Conservation (phyloP, 2,888 invertebrate genomes). For the Thymelicus lineola region DNA sequence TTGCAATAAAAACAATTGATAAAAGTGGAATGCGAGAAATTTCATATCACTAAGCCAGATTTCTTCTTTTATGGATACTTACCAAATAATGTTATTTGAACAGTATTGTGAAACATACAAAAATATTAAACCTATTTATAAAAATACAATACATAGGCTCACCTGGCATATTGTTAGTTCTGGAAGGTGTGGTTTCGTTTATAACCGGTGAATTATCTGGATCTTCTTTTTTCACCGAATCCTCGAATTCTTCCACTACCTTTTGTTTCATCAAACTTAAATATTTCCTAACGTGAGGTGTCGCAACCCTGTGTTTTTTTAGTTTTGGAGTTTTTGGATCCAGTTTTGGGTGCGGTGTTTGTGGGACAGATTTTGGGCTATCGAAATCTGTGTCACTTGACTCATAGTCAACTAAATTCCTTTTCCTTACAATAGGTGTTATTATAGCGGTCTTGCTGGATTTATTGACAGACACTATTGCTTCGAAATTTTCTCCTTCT, state of each 20-base stretch:
- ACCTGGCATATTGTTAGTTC: conserved; percentile 56
- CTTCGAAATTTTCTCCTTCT: conserved; percentile 63
- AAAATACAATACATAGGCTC: conserved; percentile 40
- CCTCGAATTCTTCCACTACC: conserved; percentile 62
- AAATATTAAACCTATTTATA: not conserved
- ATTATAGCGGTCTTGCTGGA: conserved; percentile 71
- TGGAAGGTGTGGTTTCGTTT: conserved; percentile 58
- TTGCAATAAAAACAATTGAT: too few relatives aligned
- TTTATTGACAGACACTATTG: conserved; percentile 64
- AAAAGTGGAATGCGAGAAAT: too few relatives aligned
- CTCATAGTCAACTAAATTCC: conserved; percentile 74
- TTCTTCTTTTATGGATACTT: too few relatives aligned
- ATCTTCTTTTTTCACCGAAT: conserved; percentile 50
- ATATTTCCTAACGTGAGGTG: conserved; percentile 73
- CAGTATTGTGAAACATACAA: too few relatives aligned
- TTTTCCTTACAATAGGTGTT: conserved; percentile 69
- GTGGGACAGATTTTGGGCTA: conserved; percentile 46
- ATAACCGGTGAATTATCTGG: conserved; percentile 50
- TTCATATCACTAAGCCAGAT: too few relatives aligned
- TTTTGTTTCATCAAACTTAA: conserved; percentile 63
- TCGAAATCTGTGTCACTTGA: conserved; percentile 68
- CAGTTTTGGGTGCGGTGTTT: conserved; percentile 59
- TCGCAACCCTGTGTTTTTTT: conserved; percentile 62
- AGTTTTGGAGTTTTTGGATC: conserved; percentile 65
- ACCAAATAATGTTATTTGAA: too few relatives aligned